Evolutionary conservation across 2,797 vertebrate genomes (phyloP).

Genomic region (Parambassis ranga): DNA sequence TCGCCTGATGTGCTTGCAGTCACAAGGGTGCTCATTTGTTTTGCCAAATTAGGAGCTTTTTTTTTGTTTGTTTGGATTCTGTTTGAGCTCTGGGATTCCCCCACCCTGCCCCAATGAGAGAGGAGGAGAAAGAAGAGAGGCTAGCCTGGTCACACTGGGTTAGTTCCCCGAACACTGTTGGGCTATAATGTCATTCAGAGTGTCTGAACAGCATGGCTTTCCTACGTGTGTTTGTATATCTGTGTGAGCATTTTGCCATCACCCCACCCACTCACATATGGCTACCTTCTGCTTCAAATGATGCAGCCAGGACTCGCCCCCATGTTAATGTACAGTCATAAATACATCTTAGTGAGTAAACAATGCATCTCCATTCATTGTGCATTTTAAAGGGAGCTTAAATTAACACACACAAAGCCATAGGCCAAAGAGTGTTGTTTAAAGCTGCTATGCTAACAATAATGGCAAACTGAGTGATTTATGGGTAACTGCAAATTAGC

Average conservation of each 20-base stretch:
- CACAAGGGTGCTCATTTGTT: constrained; percentile 50
- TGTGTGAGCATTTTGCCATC: constrained; percentile 18
- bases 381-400: neutral
- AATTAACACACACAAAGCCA: neutral
- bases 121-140: neutral
- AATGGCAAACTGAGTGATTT: neutral
- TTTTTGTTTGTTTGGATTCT: neutral
- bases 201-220: constrained; percentile 32
- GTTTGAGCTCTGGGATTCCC: neutral
- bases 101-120: neutral
- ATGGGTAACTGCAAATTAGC: neutral
- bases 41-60: constrained; percentile 48
- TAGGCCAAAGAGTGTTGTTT: neutral
- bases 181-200: constrained; percentile 30
- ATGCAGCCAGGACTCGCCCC: constrained; percentile 23
- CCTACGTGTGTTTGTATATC: constrained; percentile 12
- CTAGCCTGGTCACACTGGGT: constrained; percentile 19
- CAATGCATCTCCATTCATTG: neutral
- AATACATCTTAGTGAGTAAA: constrained; percentile 12
- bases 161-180: constrained; percentile 9
- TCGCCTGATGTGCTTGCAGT: constrained; percentile 33
- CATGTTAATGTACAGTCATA: constrained; percentile 9
- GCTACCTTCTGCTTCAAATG: constrained; percentile 55
- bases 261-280: constrained; percentile 59
- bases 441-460: neutral